Conservation (phyloP, 2,797 vertebrate genomes). For the Cygnus olor region DNA sequence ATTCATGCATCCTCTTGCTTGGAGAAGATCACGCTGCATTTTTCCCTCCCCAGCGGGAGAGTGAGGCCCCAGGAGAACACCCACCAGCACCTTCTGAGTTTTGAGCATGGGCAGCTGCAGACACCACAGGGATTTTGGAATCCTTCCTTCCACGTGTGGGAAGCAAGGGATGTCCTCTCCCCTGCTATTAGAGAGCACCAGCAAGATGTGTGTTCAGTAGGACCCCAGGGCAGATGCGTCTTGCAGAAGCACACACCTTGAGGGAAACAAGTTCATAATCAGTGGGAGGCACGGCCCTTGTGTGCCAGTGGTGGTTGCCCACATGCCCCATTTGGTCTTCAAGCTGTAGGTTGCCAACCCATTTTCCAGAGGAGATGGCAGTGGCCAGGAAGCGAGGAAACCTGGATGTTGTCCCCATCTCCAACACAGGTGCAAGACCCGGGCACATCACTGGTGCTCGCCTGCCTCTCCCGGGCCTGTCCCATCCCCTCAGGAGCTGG, state of each 20-base stretch:
- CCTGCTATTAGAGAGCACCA: neutral
- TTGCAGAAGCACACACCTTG: neutral
- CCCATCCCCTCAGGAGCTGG: neutral
- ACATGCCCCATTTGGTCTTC: rapidly evolving
- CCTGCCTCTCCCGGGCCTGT: neutral
- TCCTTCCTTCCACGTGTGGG: neutral
- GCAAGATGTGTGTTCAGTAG: rapidly evolving
- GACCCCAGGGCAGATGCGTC: neutral
- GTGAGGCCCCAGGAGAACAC: rapidly evolving
- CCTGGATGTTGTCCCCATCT: neutral
- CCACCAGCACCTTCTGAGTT: neutral
- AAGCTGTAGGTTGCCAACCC: neutral
- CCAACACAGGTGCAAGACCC: neutral
- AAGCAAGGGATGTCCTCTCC: neutral
- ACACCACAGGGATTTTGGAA: neutral
- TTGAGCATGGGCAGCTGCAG: neutral
- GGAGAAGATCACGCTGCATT: neutral
- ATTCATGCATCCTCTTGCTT: neutral
- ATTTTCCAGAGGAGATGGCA: neutral
- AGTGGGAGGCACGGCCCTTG: neutral
- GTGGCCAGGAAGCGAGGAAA: neutral
- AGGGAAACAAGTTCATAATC: neutral
- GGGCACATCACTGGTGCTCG: neutral
- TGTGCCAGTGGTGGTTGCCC: rapidly evolving
- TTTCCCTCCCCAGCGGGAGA: neutral